Base-by-base conservation (phyloP, 2,797 vertebrate species). In the Xenops minutus region DNA sequence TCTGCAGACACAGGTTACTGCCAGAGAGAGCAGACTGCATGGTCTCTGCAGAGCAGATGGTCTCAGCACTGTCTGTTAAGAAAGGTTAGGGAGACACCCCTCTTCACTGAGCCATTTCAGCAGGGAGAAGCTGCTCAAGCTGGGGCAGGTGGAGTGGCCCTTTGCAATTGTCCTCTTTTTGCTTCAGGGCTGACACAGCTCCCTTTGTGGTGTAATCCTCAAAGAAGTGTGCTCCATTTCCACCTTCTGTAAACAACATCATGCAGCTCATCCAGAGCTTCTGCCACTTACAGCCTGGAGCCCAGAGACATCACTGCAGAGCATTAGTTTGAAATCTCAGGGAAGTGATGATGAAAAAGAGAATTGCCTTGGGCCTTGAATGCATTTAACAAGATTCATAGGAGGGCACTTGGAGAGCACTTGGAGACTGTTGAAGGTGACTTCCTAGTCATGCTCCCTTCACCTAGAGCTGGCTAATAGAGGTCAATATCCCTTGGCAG, bases 401-500 rank as follows among this genome's bases (percentile, higher is more conserved):
- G 49, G 11, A 87, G 39, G 62, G 30, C n/a, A 66, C 48, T 66
- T 80, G 63, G 41, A 71, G 55, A 18, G 36, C 36, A 69, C 52
- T 69, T 81, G 71, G 41, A 74, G 55, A 20, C 36, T 67, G 44
- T 48, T 81, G 93, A 91, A 94, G 55, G 81, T 94, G 80, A 82
- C 55, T 76, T 81, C 67, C 41, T 49, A 82, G 71, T 71, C 54
- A 18, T 14, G 32, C 6, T 76, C 48, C 30, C 30, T 68, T 92
- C 44, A 81, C 75, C 76, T 62, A 55, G 49, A 72, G 49, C 82
- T 93, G 37, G 44, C 48, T 89, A 85, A 88, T 61, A 63, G 84
- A 93, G 79, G 94, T 93, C 92, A 92, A 88, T 78, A 63, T 52
- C 39, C 79, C 85, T 88, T 72, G 82, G 46, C 74, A 91, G 67